A percentile compares a stretch with the other conserved stretches of the same genome.
phyloP scores from a whole-genome alignment of 2,113 vertebrate species.

The Aegithalos caudatus region DNA sequence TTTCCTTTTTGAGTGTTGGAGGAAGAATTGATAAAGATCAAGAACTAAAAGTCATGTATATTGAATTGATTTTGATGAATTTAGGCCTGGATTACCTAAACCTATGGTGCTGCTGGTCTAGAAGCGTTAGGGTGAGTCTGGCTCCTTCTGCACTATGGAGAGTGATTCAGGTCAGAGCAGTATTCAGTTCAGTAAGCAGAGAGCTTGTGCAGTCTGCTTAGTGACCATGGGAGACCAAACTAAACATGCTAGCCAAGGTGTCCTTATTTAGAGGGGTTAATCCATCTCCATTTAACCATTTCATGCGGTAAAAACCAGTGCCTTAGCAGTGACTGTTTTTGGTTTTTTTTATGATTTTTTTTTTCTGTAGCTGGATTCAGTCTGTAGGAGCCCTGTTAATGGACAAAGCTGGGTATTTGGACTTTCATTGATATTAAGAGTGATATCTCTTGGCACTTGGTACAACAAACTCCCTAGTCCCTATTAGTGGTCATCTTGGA shows the following conservation, averaged over 20 bases:
- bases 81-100: neutral
- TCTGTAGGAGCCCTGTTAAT: neutral
- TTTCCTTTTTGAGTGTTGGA: neutral
- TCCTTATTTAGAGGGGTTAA: neutral
- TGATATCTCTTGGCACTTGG: neutral
- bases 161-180: accelerated
- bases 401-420: neutral
- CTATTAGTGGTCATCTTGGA: neutral
- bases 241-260: neutral
- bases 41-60: neutral
- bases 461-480: neutral
- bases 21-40: neutral
- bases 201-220: neutral
- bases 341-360: neutral
- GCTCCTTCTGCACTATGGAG: neutral
- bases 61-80: neutral
- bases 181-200: neutral
- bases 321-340: neutral
- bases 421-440: neutral
- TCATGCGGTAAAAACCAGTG: neutral
- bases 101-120: neutral
- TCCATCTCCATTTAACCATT: neutral
- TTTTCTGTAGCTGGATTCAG: neutral
- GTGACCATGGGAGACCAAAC: neutral
- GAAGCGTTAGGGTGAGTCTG: neutral